Evolutionary conservation across 2,888 invertebrate genomes (phyloP), one percentile per base, ranked within the genome.

Genomic region (Morpho helenor): DNA sequence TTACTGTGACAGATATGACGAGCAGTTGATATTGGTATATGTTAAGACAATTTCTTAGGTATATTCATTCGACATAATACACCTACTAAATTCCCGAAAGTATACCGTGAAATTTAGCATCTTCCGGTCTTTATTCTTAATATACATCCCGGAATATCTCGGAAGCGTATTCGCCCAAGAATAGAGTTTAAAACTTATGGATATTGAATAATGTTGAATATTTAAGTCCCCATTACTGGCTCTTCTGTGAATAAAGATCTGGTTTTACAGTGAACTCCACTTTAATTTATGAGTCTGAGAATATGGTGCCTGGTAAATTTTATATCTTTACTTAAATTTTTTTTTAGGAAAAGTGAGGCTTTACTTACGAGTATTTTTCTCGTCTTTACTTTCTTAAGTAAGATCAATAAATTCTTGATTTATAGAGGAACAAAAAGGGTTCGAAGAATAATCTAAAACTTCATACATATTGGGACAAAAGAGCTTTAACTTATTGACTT

Each of bases 151-250:
- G 8, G 59, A 60, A 61, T 59, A 44, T 59, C 58, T 45, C 39
- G 56, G 43, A 55, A 63, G 52, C 57, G 55, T 63, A 61, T 60
- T 63, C 60, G 58, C 56, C 59, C 63, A 57, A 62, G 62, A 62
- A 61, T 64, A 43, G 56, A 60, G 57, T 58, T 64, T 58, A 60
- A 60, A 64, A 64, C 49, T 61, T 64, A 64, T 64, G 56, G 64
- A 52, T 64, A 64, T 64, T 61, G 64, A 64, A 64, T 63, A 63
- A 49, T 56, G 59, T 60, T 61, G 62, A 62, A 60, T 63, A 64
- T 64, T 64, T 60, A 64, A 64, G 59, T 49, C 54, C 54, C 50
- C 52, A 57, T 63, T 59, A 59, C 61, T 51, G 48, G 57, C 52
- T 57, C 57, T 49, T 43, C 56, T 45, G 58, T 45, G 49, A 57